phyloP scores from a whole-genome alignment of 2,113 vertebrate genomes.

The Hypanus sabinus region DNA sequence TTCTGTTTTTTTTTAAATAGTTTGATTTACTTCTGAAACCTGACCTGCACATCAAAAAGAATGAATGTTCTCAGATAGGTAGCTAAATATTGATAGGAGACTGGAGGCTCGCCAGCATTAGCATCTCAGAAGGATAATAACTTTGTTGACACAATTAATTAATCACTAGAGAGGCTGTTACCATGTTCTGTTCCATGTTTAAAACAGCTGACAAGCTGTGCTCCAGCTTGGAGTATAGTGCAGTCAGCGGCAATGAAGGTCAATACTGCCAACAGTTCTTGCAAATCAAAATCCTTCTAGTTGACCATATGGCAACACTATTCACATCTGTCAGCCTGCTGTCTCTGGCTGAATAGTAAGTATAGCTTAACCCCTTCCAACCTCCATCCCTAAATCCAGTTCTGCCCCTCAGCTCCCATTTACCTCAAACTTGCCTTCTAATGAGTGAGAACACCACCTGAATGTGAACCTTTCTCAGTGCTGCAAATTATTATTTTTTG shows the following conservation, averaged over 20 bases:
- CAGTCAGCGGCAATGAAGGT: not conserved
- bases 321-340: not conserved
- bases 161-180: not conserved
- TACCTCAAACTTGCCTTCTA: not conserved
- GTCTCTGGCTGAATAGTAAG: not conserved
- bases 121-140: not conserved
- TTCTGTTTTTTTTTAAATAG: not conserved
- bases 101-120: not conserved
- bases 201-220: not conserved
- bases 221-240: not conserved
- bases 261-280: not conserved
- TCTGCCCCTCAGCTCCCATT: not conserved
- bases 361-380: not conserved
- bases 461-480: not conserved
- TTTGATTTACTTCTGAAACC: not conserved
- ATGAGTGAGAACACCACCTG: not conserved
- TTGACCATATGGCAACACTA: not conserved
- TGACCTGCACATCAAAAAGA: not conserved
- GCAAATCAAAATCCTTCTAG: not conserved
- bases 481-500: not conserved
- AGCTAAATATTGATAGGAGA: not conserved
- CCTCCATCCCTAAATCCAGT: not conserved
- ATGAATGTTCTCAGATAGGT: not conserved
- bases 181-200: not conserved
- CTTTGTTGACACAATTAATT: constrained; percentile 1